Base-by-base conservation (phyloP, 2,888 invertebrate species). In the Pyralis farinalis region DNA sequence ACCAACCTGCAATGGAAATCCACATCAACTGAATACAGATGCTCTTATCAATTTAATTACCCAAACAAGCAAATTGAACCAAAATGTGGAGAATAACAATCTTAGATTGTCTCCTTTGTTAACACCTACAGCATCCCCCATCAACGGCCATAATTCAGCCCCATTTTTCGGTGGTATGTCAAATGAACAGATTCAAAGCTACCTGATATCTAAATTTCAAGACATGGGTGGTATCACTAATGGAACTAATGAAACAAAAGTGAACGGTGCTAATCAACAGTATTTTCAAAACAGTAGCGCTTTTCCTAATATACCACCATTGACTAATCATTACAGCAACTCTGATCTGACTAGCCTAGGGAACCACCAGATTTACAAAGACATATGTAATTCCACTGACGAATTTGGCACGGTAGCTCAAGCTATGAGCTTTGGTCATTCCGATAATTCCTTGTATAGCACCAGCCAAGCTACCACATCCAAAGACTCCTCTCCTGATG, bases 391-490 rank as follows among this genome's bases (percentile, higher is more conserved):
- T n/a, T 70, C 73, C 0, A 58, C 57, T 9, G 76, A 74, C 3
- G 68, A 75, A 33, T 44, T 71, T 7, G 66, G 59, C 5, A 52
- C 63, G 7, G 42, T 63, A 4, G 73, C 70, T 9, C 80, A 80
- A 41, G 77, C 79, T 0, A 82, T 83, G 82, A 86, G 82, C 46
- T 46, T 81, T 7, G 81, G 72, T 0, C 75, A 78, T 3, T 84
- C 82, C 0, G 73, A 80, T 16, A 77, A 69, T 41, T 85, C 87
- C 0, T 43, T 81, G 7, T 77, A 67, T 48, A 78, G 75, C 39
- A 72, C 65, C 38, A 84, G 80, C 36, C 81, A 88, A 4, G 82
- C 85, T n/a, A 79, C 80, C 3, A 84, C 90, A 8, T 91, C 84
- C 0, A 80, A 90, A 40, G 90, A 88, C 46, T 84, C 88, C 1